A percentile compares a stretch with the other conserved stretches of the same genome.
Evolutionary conservation across 1,140 invertebrate species (phyloP).

Genomic region (honey bee (Apis mellifera)): DNA sequence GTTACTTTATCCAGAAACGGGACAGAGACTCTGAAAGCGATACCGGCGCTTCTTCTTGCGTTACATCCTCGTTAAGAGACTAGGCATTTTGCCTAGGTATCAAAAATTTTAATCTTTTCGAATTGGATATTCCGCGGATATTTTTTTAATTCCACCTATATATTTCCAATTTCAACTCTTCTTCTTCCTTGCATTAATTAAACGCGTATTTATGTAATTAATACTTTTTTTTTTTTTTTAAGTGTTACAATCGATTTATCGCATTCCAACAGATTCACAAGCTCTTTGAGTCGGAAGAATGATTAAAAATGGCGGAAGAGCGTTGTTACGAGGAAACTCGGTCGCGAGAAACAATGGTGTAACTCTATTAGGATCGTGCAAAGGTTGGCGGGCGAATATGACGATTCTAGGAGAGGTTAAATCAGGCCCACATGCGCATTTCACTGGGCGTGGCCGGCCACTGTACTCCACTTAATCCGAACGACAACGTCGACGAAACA

Average conservation of each 20-base stretch:
- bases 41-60: slow-evolving; percentile 12
- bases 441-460: slow-evolving; percentile 49
- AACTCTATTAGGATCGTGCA: not conserved
- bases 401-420: slow-evolving; percentile 39
- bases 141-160: too few species aligned
- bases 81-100: not conserved
- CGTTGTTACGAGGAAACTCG: not conserved
- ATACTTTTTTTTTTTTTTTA: too few species aligned
- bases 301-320: not conserved
- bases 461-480: slow-evolving; percentile 42
- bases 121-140: too few species aligned
- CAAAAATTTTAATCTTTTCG: not conserved
- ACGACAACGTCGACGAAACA: slow-evolving; percentile 18
- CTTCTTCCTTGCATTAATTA: too few species aligned
- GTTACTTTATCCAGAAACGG: slow-evolving; percentile 28
- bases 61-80: slow-evolving; percentile 9
- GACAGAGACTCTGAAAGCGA: not conserved
- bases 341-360: not conserved
- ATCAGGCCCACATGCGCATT: slow-evolving; percentile 43
- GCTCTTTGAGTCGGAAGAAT: not conserved
- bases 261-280: not conserved
- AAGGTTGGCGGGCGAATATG: slow-evolving; percentile 24
- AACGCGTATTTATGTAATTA: too few species aligned
- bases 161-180: too few species aligned
- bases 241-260: too few species aligned